Conservation (phyloP, 2,797 vertebrate species). For the Gastrophryne carolinensis region DNA sequence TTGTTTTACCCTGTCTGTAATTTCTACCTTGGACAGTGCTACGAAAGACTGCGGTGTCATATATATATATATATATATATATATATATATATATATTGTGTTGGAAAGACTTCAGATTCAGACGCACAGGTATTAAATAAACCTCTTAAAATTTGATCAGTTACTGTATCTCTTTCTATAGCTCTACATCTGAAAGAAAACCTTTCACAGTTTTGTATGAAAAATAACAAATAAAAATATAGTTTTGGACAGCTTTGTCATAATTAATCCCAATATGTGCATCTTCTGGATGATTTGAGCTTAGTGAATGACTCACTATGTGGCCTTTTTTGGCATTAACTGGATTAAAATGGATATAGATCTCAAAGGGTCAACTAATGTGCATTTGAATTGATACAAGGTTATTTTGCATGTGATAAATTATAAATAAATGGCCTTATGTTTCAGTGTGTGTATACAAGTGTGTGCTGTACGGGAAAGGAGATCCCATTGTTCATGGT, state of each 20-base stretch:
- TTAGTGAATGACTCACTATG: conserved; percentile 57
- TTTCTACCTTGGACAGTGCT: no score
- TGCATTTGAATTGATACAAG: conserved; percentile 58
- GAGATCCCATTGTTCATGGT: conserved; percentile 37
- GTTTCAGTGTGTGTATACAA: conserved; percentile 29
- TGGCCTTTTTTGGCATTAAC: conserved; percentile 61
- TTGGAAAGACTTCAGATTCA: no score
- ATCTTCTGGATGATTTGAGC: conserved; percentile 58
- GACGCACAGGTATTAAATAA: no score
- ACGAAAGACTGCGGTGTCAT: no score
- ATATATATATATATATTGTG: no score
- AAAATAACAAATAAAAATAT: conserved; percentile 53
- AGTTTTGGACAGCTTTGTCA: conserved; percentile 46
- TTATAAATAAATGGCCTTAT: conserved; percentile 46
- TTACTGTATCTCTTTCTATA: no score
- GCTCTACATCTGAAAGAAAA: conserved; percentile 27
- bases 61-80: no score
- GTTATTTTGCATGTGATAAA: conserved; percentile 49
- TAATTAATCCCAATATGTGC: conserved; percentile 55
- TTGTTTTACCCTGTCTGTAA: no score
- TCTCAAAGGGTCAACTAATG: conserved; percentile 58
- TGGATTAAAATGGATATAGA: conserved; percentile 65
- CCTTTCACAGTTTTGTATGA: conserved; percentile 30
- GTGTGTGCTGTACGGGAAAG: conserved; percentile 29
- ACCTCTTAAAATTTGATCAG: no score